Evolutionary conservation across 2,797 vertebrate genomes (phyloP).

Genomic region (Fistularia tabacaria): DNA sequence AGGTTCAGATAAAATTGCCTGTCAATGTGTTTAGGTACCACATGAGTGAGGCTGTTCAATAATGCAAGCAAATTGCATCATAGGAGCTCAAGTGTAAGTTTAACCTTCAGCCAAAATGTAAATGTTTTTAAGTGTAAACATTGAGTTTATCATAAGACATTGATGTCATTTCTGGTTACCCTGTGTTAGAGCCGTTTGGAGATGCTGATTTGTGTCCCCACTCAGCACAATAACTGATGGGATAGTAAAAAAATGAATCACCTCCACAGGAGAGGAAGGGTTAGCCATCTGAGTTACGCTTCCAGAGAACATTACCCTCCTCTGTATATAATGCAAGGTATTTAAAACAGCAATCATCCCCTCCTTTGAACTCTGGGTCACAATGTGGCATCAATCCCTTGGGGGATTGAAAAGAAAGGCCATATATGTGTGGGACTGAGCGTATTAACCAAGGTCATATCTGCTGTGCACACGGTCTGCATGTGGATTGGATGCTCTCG

Average conservation of each 20-base stretch:
- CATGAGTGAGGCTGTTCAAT: not conserved
- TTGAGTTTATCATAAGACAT: slow-evolving; percentile 5
- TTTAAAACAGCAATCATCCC: slow-evolving; percentile 75
- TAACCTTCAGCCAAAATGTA: slow-evolving; percentile 3
- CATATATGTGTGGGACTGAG: slow-evolving; percentile 49
- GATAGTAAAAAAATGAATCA: slow-evolving; percentile 58
- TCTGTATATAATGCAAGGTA: slow-evolving; percentile 73
- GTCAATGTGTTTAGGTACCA: slow-evolving; percentile 1
- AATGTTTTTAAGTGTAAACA: slow-evolving; percentile 6
- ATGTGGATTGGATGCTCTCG: slow-evolving; percentile 51
- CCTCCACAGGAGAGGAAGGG: slow-evolving; percentile 33
- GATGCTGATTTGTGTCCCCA: slow-evolving; percentile 28
- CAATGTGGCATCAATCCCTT: slow-evolving; percentile 61
- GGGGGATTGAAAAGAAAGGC: slow-evolving; percentile 71
- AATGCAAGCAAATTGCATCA: not conserved
- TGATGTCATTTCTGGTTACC: slow-evolving; percentile 11
- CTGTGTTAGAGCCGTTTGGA: slow-evolving; percentile 27
- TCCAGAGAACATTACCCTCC: slow-evolving; percentile 57
- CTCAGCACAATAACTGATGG: slow-evolving; percentile 58
- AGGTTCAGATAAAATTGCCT: not conserved
- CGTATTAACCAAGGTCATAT: slow-evolving; percentile 70
- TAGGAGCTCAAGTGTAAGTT: not conserved
- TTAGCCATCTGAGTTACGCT: slow-evolving; percentile 45
- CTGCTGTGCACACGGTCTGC: slow-evolving; percentile 27
- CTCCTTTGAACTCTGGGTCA: slow-evolving; percentile 67